Percentiles rank a stretch among this genome's conserved stretches.
phyloP scores from a whole-genome alignment of 2,888 invertebrate species.

The Prosopocoilus inquinatus region DNA sequence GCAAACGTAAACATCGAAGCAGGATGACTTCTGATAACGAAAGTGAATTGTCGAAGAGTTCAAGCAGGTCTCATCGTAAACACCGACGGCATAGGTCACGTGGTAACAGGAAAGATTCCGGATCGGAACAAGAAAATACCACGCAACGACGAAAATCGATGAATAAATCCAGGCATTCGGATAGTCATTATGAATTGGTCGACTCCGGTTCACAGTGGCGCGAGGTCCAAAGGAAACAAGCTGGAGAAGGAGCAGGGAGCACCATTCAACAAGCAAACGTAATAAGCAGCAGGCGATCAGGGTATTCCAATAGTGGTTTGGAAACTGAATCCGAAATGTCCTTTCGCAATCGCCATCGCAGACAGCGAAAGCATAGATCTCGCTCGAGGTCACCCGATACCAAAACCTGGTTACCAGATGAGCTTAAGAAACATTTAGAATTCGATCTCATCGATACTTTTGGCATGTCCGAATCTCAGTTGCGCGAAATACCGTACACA shows the following conservation, averaged over 20 bases:
- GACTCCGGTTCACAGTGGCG: constrained; percentile 89
- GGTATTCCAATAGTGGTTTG: constrained; percentile 47
- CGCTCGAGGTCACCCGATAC: constrained; percentile 68
- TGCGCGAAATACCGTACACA: constrained; percentile 85
- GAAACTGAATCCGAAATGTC: constrained; percentile 53
- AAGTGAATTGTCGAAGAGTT: constrained; percentile 84
- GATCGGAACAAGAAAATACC: constrained; percentile 69
- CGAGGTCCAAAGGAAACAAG: constrained; percentile 71
- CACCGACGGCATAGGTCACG: constrained; percentile 74
- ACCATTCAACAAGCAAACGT: constrained; percentile 71
- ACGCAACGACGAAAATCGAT: constrained; percentile 38
- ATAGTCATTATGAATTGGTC: constrained; percentile 66
- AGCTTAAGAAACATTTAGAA: constrained; percentile 82
- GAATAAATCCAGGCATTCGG: constrained; percentile 44
- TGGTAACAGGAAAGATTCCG: constrained; percentile 70
- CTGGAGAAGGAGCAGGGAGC: constrained; percentile 55
- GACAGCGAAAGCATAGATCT: constrained; percentile 47
- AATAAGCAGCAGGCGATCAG: constrained; percentile 55
- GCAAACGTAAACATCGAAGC: constrained; percentile 70
- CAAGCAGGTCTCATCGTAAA: constrained; percentile 74
- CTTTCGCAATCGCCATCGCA: constrained; percentile 39
- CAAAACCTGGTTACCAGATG: constrained; percentile 72
- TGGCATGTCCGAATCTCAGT: constrained; percentile 84
- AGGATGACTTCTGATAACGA: constrained; percentile 85
- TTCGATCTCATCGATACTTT: constrained; percentile 85